These are phyloP conservation scores for Oncorhynchus gorbuscha DNA, from an alignment of 2,113 vertebrate species.

Conservation along the genomic window DNA sequence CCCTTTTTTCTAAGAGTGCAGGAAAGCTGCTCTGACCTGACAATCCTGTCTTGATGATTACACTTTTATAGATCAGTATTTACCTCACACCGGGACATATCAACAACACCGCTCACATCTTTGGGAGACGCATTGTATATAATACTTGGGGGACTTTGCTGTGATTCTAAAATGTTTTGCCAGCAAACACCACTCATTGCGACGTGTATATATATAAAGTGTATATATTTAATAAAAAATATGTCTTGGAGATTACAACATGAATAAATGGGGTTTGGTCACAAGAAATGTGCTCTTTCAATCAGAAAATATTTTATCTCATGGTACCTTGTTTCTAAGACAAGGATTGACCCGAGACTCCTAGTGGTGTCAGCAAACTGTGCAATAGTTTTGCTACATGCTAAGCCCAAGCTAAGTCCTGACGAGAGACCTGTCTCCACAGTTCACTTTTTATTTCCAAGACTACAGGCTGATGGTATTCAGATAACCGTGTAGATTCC, in stretches of 20 bases:
- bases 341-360: not conserved
- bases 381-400: no score
- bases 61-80: no score
- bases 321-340: slow-evolving; percentile 35
- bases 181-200: not conserved
- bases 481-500: not conserved
- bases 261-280: slow-evolving; percentile 18
- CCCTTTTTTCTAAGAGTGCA: not conserved
- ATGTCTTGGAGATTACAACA: slow-evolving; percentile 32
- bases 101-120: no score
- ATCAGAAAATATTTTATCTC: slow-evolving; percentile 37
- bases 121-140: slow-evolving; percentile 32
- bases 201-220: not conserved
- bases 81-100: no score
- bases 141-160: slow-evolving; percentile 9
- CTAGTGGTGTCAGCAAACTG: no score
- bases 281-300: slow-evolving; percentile 37
- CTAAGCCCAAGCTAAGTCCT: no score
- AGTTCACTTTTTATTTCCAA: slow-evolving; percentile 4
- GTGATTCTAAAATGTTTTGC: no score
- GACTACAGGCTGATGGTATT: slow-evolving; percentile 17
- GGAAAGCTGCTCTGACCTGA: slow-evolving; percentile 33
- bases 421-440: no score
- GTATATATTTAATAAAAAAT: slow-evolving; percentile 23
- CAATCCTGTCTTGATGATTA: not conserved